Conservation (phyloP, 2,113 vertebrate species). For the Anas platyrhynchos region DNA sequence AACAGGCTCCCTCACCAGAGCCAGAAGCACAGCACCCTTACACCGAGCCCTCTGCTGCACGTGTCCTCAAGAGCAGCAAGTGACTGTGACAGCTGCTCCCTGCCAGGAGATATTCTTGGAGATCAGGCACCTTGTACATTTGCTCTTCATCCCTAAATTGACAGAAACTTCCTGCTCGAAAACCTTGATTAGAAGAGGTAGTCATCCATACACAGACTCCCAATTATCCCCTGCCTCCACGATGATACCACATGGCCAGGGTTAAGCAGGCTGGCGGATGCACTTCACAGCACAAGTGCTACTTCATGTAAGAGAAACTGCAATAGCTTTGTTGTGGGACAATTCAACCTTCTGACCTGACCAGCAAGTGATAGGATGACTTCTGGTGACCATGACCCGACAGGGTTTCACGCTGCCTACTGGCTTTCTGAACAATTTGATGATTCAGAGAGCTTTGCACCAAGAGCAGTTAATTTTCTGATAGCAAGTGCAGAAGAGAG, state of each 20-base stretch:
- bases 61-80: not conserved
- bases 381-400: not conserved
- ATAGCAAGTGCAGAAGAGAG: not conserved
- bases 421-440: not conserved
- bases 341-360: not conserved
- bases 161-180: not conserved
- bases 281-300: not conserved
- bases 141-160: not conserved
- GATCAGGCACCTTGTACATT: not conserved
- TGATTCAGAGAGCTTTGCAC: not conserved
- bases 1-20: accelerated
- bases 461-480: not conserved
- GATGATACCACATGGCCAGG: not conserved
- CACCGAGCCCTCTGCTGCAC: not conserved
- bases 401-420: not conserved
- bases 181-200: not conserved
- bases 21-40: not conserved
- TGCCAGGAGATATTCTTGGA: not conserved
- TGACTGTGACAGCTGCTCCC: not conserved
- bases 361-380: not conserved
- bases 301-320: not conserved
- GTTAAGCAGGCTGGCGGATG: not conserved
- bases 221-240: too few species aligned
- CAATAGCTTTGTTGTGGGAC: not conserved
- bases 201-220: not conserved